Evolutionary conservation across 2,888 invertebrate species (phyloP), one percentile per base, ranked within the genome.

Genomic region (Agelastica alni): DNA sequence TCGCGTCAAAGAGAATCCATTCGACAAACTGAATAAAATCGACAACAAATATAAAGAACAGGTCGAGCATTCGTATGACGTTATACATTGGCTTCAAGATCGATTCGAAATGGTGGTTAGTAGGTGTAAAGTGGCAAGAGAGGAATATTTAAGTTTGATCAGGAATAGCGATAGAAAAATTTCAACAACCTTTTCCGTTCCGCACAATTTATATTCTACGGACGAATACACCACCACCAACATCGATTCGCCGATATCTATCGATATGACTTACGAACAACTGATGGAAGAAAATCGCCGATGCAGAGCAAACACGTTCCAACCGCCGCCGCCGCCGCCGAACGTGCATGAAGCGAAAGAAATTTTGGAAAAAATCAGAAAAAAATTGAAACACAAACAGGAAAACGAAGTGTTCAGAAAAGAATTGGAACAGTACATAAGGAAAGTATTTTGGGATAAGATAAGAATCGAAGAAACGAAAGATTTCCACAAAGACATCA

Each of bases 11-110:
- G 18, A 53, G 13, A 20, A 58, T 1, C 51, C 37, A 3, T 12
- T 13, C 6, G 22, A 34, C 3, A 10, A 34, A 9, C 10, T 48
- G 1, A 17, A 53, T 26, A 16, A 41, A 10, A 14, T 62, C 3
- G 44, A 58, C 4, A 42, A 49, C 14, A 47, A 71, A 73, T 61
- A 72, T 78, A 46, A 71, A 79, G 1, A 78, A 39, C 79, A 80
- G 2, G 68, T 84, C 51, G 56, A 78, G 1, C 76, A 78, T 53
- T 79, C 80, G 56, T 75, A 75, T 57, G 78, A 80, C 58, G 78
- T 82, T 37, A 78, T 84, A 32, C 79, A 82, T 53, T 85, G 84
- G 85, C 81, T 84, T 66, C 79, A 75, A 64, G 78, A 79, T 58
- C 51, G 75, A 77, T 30, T 75, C 75, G 59, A 77, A 77, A 59